Evolutionary conservation across 2,888 invertebrate species (phyloP), one percentile per base, ranked within the genome.

Genomic region (Napeogenes inachia): DNA sequence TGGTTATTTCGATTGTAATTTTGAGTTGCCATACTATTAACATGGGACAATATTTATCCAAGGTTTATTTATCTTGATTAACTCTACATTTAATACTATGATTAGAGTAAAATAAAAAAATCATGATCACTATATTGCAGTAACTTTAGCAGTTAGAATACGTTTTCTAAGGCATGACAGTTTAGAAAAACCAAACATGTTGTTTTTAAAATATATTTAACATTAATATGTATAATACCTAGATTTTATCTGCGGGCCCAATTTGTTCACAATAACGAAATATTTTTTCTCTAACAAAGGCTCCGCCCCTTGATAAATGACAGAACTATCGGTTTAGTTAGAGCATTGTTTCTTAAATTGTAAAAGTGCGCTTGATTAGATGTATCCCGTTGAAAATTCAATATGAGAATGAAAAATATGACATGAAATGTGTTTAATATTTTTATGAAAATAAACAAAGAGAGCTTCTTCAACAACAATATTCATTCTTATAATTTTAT

Each of bases 231-330:
- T 3, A 50, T 50, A 30, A 30, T 30, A 50, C 21, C 8, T 50
- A 50, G 4, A 47, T 50, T 50, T 50, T 50, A 30, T 50, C 50
- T 50, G 50, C 30, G 30, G 35, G 35, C n/a, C 55, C 38, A 55
- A 35, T 55, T 55, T 55, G 55, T 38, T 32, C 33, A 55, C 55
- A 50, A 50, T 30, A 50, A 30, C 10, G 50, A 30, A 30, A 50
- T 12, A 50, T 62, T 38, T 47, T 61, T 61, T n/a, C 57, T 56
- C 45, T 59, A 60, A 62, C 62, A 66, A 64, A 63, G 56, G 64
- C 64, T 63, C 59, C 59, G 62, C 60, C 55, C 55, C 65, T 70
- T 72, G 72, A 72, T 71, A 70, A 72, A 71, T 70, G 72, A 68
- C 61, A 54, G 62, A 62, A 59, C 64, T 69, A 72, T 72, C 70